Conservation (phyloP, 1,140 invertebrate genomes). For the Sycobia sp. region DNA sequence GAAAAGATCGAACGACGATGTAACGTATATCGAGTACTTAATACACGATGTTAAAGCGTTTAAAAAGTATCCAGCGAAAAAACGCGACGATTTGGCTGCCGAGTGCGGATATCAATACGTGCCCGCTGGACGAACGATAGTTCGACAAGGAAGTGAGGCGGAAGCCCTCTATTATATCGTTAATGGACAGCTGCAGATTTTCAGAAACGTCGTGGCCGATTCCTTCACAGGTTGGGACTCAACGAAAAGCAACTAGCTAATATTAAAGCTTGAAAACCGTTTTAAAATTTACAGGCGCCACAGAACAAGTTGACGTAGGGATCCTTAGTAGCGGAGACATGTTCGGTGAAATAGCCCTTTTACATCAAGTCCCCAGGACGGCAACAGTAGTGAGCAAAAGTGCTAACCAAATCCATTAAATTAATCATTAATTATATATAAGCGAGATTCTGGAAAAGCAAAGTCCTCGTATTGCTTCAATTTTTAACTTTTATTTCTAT, state of each 20-base stretch:
- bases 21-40: constrained; percentile 37
- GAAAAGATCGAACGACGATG: constrained; percentile 37
- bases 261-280: not conserved
- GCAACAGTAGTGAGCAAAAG: constrained; percentile 64
- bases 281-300: constrained; percentile 38
- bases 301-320: constrained; percentile 39
- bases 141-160: constrained; percentile 65
- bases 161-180: constrained; percentile 67
- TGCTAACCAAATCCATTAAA: too few relatives aligned
- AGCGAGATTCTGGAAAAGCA: too few relatives aligned
- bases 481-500: too few relatives aligned
- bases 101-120: constrained; percentile 66
- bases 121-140: constrained; percentile 61
- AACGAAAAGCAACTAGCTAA: too few relatives aligned
- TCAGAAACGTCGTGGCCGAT: constrained; percentile 58
- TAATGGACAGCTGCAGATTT: constrained; percentile 62
- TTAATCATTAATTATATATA: too few relatives aligned
- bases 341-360: constrained; percentile 69
- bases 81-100: constrained; percentile 62
- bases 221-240: constrained; percentile 59
- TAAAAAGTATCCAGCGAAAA: constrained; percentile 53
- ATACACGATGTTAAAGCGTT: constrained; percentile 42
- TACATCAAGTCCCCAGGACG: constrained; percentile 65
- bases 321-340: constrained; percentile 60
- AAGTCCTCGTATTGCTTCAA: too few relatives aligned